Evolutionary conservation across 35 echinoderm and acorn worm species (phyloP).

Genomic region (Hemicentrotus pulcherrimus): DNA sequence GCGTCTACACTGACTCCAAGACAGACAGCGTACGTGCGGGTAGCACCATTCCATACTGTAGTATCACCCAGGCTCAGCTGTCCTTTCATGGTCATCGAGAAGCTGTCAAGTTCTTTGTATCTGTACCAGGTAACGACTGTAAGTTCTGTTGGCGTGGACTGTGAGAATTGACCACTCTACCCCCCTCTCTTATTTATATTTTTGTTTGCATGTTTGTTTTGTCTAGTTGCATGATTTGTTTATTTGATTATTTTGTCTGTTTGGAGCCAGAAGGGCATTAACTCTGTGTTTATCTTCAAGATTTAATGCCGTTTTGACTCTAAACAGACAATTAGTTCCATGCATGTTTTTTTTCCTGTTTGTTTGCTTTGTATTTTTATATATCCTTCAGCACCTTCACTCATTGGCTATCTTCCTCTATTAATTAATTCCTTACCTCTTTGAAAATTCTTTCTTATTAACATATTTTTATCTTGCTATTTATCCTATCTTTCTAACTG

Average conservation of each 20-base stretch:
- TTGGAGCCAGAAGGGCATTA: too few relatives aligned
- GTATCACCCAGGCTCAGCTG: conserved; percentile 94
- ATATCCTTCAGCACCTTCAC: too few relatives aligned
- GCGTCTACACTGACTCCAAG: conserved; percentile 90
- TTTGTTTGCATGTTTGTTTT: background rate
- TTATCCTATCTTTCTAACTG: too few relatives aligned
- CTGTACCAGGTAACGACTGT: conserved; percentile 82
- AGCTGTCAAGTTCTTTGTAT: conserved; percentile 97
- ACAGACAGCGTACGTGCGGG: conserved; percentile 87
- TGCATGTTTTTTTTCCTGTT: too few relatives aligned
- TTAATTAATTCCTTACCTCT: background rate
- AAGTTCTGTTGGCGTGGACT: conserved; percentile 7
- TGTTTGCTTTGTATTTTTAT: too few relatives aligned
- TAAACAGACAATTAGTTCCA: too few relatives aligned
- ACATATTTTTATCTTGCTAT: background rate
- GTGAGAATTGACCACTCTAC: conserved; percentile 32
- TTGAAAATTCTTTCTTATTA: background rate
- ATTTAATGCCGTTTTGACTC: too few relatives aligned
- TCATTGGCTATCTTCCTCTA: background rate
- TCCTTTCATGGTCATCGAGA: conserved; percentile 96
- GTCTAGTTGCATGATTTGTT: background rate
- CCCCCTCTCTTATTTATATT: background rate
- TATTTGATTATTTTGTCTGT: background rate
- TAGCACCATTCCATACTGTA: conserved; percentile 92
- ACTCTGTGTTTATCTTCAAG: too few relatives aligned